Conservation (phyloP, 2,888 invertebrate genomes). For the Diarsia dahlii region DNA sequence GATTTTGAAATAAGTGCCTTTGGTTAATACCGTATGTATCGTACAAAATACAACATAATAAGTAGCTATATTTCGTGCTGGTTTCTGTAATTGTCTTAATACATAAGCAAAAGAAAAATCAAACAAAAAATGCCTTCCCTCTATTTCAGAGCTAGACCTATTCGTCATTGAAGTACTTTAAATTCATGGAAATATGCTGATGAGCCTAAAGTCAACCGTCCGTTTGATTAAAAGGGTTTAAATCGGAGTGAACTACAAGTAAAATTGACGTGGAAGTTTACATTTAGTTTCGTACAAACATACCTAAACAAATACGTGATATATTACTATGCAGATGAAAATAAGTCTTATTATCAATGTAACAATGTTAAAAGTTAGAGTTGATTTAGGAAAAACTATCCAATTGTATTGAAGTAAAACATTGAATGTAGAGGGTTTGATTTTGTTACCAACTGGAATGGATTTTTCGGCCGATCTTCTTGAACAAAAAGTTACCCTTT, state of each 20-base stretch:
- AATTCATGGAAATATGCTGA: slow-evolving; percentile 10
- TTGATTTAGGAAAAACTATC: slow-evolving; percentile 25
- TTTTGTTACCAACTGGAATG: neutral
- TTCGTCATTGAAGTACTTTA: neutral
- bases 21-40: too few species aligned
- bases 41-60: too few species aligned
- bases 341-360: slow-evolving; percentile 1
- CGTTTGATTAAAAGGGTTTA: slow-evolving; percentile 23
- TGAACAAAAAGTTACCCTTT: neutral
- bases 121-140: too few species aligned
- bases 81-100: too few species aligned
- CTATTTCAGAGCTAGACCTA: neutral
- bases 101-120: too few species aligned
- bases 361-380: slow-evolving; percentile 8
- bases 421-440: slow-evolving; percentile 3
- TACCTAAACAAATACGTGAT: slow-evolving; percentile 29
- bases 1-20: too few species aligned
- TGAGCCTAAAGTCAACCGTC: slow-evolving; percentile 2
- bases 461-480: neutral
- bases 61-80: too few species aligned
- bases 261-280: slow-evolving; percentile 6
- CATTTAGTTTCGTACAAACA: slow-evolving; percentile 18
- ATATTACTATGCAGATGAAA: slow-evolving; percentile 1
- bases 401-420: neutral
- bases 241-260: neutral